Percentiles rank a stretch among this genome's conserved stretches.
Conservation (phyloP, 2,888 invertebrate species). For the Adelognathus sp. region DNA sequence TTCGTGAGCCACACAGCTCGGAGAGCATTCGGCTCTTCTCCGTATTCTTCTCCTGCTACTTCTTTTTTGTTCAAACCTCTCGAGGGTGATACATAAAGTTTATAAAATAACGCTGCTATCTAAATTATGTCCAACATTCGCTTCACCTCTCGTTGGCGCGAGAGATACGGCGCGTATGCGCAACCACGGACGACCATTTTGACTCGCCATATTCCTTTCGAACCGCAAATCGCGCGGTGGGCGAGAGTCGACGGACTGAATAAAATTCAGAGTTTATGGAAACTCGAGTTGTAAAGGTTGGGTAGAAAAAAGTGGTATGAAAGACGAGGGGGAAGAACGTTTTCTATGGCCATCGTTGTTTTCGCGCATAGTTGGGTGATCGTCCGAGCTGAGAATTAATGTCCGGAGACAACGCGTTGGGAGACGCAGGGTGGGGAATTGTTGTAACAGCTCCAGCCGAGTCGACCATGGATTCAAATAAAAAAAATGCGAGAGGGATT, state of each 20-base stretch:
- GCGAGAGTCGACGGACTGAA: slow-evolving; percentile 67
- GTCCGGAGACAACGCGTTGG: not conserved
- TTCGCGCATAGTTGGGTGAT: slow-evolving; percentile 54
- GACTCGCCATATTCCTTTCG: slow-evolving; percentile 48
- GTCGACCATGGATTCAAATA: slow-evolving; percentile 69
- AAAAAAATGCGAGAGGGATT: slow-evolving; percentile 64
- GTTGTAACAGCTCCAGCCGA: not conserved
- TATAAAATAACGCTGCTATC: slow-evolving; percentile 73
- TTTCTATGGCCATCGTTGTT: slow-evolving; percentile 16
- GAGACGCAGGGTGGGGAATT: not conserved
- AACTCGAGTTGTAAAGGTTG: slow-evolving; percentile 60
- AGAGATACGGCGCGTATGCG: slow-evolving; percentile 40
- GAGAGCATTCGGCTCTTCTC: not conserved
- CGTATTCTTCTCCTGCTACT: not conserved
- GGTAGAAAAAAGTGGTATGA: no score
- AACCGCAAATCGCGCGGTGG: slow-evolving; percentile 2
- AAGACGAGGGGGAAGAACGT: slow-evolving; percentile 13
- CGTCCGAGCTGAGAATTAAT: slow-evolving; percentile 27
- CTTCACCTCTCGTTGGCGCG: not conserved
- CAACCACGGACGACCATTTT: slow-evolving; percentile 50
- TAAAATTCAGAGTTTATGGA: slow-evolving; percentile 80
- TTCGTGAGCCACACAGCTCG: not conserved
- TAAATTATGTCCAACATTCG: slow-evolving; percentile 68
- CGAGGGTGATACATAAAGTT: slow-evolving; percentile 64
- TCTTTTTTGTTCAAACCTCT: not conserved